A percentile compares a stretch with the other conserved stretches of the same genome.
Evolutionary conservation across 2,113 vertebrate species (phyloP).

Genomic region (Chionodraco myersi): DNA sequence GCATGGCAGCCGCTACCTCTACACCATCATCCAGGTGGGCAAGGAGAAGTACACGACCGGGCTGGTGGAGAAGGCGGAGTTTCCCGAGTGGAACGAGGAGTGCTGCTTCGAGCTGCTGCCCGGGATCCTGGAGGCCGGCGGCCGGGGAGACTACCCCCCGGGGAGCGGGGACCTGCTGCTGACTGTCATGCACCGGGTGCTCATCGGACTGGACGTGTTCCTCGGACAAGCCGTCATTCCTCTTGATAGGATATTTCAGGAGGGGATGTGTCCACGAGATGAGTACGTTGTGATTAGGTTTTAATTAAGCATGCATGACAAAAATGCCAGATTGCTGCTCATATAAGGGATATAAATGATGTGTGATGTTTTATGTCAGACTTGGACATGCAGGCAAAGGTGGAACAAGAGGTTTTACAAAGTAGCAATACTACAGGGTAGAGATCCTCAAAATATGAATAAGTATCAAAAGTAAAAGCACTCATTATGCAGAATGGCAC

Average conservation of each 20-base stretch:
- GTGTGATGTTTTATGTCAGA: constrained; percentile 6
- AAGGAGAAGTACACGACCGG: constrained; percentile 94
- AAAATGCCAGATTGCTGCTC: not conserved
- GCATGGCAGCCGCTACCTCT: constrained; percentile 92
- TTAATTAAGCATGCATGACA: not conserved
- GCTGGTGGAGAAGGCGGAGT: constrained; percentile 90
- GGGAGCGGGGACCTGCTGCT: constrained; percentile 86
- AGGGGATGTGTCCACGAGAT: constrained; percentile 86
- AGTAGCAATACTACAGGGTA: not conserved
- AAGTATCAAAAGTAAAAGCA: not conserved
- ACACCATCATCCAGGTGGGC: constrained; percentile 93
- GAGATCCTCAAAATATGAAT: not conserved
- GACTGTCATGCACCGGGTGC: constrained; percentile 94
- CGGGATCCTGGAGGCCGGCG: constrained; percentile 85
- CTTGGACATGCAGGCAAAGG: not conserved
- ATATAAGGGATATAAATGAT: not conserved
- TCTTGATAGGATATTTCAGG: constrained; percentile 86
- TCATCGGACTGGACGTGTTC: constrained; percentile 94
- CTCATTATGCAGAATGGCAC: not conserved
- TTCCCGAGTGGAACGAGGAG: constrained; percentile 92
- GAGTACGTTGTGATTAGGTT: constrained; percentile 85
- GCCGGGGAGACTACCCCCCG: constrained; percentile 73
- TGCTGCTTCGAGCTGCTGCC: constrained; percentile 93
- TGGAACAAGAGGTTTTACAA: not conserved
- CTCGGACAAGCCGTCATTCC: constrained; percentile 90